Evolutionary conservation across 2,888 invertebrate genomes (phyloP), one percentile per base, ranked within the genome.

Genomic region (Hyalella azteca): DNA sequence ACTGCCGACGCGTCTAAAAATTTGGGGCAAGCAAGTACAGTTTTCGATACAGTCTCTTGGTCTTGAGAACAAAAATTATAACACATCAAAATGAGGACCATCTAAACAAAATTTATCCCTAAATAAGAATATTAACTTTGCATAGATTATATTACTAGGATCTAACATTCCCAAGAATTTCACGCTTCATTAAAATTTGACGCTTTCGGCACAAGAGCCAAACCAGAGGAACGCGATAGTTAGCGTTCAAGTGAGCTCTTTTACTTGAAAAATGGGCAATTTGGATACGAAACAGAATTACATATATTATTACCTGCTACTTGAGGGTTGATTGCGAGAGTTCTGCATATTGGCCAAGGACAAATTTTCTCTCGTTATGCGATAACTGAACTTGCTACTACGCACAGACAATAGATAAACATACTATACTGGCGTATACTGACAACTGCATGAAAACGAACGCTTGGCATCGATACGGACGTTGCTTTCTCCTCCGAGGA

Each of bases 161-260:
- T n/a, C n/a, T n/a, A n/a, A n/a, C n/a, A n/a, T n/a, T n/a, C n/a
- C n/a, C n/a, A n/a, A n/a, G n/a, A n/a, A n/a, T n/a, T n/a, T n/a
- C n/a, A n/a, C n/a, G n/a, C n/a, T n/a, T n/a, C n/a, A n/a, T n/a
- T n/a, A n/a, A n/a, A n/a, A n/a, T n/a, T n/a, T n/a, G n/a, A n/a
- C n/a, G n/a, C n/a, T n/a, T n/a, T n/a, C 54, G 54, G 7, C 22
- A 7, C 26, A 54, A 54, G 54, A 54, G 54, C 54, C 54, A 54
- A n/a, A n/a, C n/a, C 54, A 22, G 29, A 54, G 22, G 26, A 54
- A 54, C 54, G 54, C 54, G 54, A n/a, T n/a, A n/a, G n/a, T 54
- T 54, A 54, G 54, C 54, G 54, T 54, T 54, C 54, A 54, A 54
- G 54, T 54, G 54, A 54, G 26, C 54, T 22, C 54, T 54, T 54